These are phyloP conservation scores for Dromaius novaehollandiae DNA, from an alignment of 2,113 vertebrate species.

Conservation along the genomic window DNA sequence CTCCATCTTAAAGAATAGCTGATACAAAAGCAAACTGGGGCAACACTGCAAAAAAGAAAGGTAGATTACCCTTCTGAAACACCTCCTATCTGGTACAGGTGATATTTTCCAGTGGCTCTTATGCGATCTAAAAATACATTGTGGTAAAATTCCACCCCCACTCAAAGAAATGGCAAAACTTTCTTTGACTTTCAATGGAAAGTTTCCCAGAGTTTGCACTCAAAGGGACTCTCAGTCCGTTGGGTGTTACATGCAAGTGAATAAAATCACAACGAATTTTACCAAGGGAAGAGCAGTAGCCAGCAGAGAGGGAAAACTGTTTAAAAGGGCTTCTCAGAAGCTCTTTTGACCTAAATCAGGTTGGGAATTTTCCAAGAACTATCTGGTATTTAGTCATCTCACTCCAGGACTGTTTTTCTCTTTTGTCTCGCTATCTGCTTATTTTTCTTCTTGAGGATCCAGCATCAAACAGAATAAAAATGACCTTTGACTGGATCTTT, in stretches of 20 bases:
- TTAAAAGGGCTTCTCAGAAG: not conserved
- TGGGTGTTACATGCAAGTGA: not conserved
- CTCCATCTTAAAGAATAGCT: not conserved
- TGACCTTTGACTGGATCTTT: constrained; percentile 34
- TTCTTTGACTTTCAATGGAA: not conserved
- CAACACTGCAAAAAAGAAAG: not conserved
- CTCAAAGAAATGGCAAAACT: not conserved
- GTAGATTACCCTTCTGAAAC: not conserved
- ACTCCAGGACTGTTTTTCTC: not conserved
- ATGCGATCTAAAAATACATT: not conserved
- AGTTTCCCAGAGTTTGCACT: not conserved
- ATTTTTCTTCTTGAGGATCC: constrained; percentile 31
- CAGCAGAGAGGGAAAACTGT: not conserved
- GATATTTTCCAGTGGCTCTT: not conserved
- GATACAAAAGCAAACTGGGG: not conserved
- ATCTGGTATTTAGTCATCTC: constrained; percentile 18
- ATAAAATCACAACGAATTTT: not conserved
- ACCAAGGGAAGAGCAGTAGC: not conserved
- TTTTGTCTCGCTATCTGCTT: constrained; percentile 20
- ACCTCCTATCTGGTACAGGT: not conserved
- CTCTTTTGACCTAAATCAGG: constrained; percentile 19
- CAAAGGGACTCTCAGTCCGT: not conserved
- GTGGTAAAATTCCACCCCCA: not conserved
- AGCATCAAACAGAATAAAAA: constrained; percentile 46
- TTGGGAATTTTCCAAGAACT: constrained; percentile 32